Percentiles rank a stretch among this genome's conserved stretches.
These are phyloP conservation scores for Diabrotica undecimpunctata DNA, from an alignment of 1,140 invertebrate species.

Conservation along the genomic window DNA sequence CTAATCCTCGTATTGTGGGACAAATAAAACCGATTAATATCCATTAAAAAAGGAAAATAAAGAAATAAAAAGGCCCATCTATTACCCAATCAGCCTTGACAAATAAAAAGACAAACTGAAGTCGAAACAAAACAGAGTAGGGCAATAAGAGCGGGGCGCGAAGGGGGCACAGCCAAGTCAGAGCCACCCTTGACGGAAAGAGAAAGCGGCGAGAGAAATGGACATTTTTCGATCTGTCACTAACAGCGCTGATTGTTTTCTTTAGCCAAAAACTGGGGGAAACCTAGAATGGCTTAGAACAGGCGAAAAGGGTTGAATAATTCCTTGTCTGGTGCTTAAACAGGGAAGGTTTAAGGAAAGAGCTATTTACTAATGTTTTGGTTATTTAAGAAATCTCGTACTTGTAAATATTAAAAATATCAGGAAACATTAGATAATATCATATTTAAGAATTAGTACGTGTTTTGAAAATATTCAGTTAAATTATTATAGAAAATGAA, in stretches of 20 bases:
- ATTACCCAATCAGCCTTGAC: background rate
- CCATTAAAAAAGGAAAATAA: too few relatives aligned
- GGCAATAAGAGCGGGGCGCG: background rate
- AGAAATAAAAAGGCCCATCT: background rate
- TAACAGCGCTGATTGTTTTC: background rate
- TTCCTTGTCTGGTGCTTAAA: too few relatives aligned
- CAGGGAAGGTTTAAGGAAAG: too few relatives aligned
- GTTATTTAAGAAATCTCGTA: too few relatives aligned
- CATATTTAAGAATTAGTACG: too few relatives aligned
- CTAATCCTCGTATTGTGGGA: background rate
- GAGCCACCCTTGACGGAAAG: background rate
- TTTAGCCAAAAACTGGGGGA: background rate
- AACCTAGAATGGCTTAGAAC: background rate
- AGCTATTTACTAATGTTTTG: too few relatives aligned
- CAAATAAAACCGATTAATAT: background rate
- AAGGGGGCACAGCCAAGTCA: background rate
- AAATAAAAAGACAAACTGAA: background rate
- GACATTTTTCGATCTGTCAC: slow-evolving; percentile 2
- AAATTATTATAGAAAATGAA: too few relatives aligned
- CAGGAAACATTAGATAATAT: too few relatives aligned
- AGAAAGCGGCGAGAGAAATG: background rate
- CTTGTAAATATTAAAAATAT: too few relatives aligned
- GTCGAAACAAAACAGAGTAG: background rate
- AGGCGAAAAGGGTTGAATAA: background rate
- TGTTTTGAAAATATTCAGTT: too few relatives aligned